These are phyloP conservation scores for Parnassius mnemosyne DNA, from an alignment of 2,888 invertebrate species.

Conservation along the genomic window DNA sequence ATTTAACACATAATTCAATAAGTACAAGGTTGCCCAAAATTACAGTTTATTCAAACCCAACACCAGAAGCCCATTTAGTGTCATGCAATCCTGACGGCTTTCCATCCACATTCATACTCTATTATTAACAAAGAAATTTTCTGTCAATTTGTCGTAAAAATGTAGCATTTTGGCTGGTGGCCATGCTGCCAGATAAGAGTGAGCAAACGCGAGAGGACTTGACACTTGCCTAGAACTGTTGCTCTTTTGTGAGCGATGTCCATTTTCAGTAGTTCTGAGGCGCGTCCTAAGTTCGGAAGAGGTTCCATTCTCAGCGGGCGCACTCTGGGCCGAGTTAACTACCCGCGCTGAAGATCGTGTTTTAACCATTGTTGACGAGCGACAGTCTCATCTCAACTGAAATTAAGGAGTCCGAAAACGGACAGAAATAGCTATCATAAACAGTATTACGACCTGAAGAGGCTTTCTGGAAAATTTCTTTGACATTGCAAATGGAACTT, in stretches of 20 bases:
- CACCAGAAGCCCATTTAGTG: constrained; percentile 44
- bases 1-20: neutral
- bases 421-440: constrained; percentile 63
- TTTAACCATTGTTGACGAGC: constrained; percentile 80
- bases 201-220: constrained; percentile 70
- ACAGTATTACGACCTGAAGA: constrained; percentile 48
- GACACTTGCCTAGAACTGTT: constrained; percentile 72
- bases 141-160: neutral
- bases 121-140: neutral
- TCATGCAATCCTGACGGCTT: constrained; percentile 4
- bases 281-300: constrained; percentile 70
- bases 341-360: constrained; percentile 79
- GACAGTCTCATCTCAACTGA: constrained; percentile 79
- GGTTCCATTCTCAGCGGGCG: constrained; percentile 69
- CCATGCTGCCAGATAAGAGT: constrained; percentile 82
- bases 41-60: constrained; percentile 34
- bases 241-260: constrained; percentile 67
- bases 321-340: constrained; percentile 66
- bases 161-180: constrained; percentile 24
- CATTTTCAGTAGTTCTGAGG: constrained; percentile 68
- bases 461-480: constrained; percentile 76
- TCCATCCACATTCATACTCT: constrained; percentile 10
- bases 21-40: neutral
- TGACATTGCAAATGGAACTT: constrained; percentile 39
- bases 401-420: constrained; percentile 74